Evolutionary conservation across 2,797 vertebrate genomes (phyloP).

Genomic region (Pipistrellus kuhlii): DNA sequence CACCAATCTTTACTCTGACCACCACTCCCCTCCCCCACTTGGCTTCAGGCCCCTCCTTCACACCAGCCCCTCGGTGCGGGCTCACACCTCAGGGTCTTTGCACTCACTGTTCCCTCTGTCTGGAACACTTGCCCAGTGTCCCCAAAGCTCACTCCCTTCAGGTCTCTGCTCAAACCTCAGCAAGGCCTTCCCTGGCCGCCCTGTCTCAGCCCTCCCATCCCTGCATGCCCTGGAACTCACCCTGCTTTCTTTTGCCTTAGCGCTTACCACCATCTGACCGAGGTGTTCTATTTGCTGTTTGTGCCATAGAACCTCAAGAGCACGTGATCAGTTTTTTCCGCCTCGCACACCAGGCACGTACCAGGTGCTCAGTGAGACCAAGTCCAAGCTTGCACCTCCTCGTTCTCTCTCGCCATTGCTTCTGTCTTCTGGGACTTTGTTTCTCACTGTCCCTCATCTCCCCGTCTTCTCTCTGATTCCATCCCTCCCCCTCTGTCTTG

Average conservation of each 20-base stretch:
- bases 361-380: background rate
- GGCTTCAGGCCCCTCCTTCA: background rate
- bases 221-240: too few species aligned
- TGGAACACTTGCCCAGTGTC: background rate
- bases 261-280: background rate
- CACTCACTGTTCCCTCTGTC: background rate
- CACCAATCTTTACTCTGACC: background rate
- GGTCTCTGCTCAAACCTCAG: background rate
- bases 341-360: background rate
- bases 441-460: background rate
- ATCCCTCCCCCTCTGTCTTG: background rate
- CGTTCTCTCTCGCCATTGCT: background rate
- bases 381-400: too few species aligned
- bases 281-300: rapidly evolving
- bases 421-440: background rate
- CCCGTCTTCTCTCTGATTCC: background rate
- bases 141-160: background rate
- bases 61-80: background rate
- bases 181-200: background rate
- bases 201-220: background rate
- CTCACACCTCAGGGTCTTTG: background rate
- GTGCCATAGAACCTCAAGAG: background rate
- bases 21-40: background rate
- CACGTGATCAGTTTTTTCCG: background rate
- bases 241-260: background rate